Base-by-base conservation (phyloP, 2,888 invertebrate genomes). In the Drosophila affinis region DNA sequence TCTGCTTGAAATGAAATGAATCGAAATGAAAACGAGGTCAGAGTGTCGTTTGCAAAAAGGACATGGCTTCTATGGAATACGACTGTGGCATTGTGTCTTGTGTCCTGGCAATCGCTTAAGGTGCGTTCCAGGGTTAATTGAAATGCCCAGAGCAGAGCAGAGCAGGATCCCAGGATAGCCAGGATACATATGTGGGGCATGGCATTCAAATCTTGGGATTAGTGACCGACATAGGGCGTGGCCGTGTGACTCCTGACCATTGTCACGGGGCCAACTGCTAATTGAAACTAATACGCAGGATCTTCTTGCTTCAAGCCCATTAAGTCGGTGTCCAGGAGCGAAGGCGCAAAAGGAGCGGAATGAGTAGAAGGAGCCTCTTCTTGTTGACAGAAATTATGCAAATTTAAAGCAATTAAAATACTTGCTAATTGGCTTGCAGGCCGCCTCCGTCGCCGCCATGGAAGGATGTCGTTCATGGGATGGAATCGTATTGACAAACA, bases 301-400 rank as follows among this genome's bases (percentile, higher is more conserved):
- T 87, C 87, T 79, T 79, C 32, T 60, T 29, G 32, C 54, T 60
- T 56, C 27, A 67, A 51, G 46, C 47, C 58, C 45, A n/a, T 1
- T 9, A 53, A 48, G 61, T 44, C 29, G 7, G 17, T 59, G 29
- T 9, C 18, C 47, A 48, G 10, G 29, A 34, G 27, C 24, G 24
- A 24, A 24, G 24, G 24, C 3, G 54, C 14, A 27, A 21, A n/a
- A 10, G 9, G 12, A 48, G 34, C 32, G 4, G 34, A 21, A 18
- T 10, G 9, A 34, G 4, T 17, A 34, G 24, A 9, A 9, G 29
- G 45, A 6, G 27, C 9, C 74, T 58, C 69, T 77, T 60, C 69
- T 77, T 87, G 85, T 87, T 86, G 88, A 87, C 88, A 77, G 68
- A 81, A 81, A 79, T 86, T 87, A 86, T 86, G 88, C 85, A 86